Conservation (phyloP, 2,797 vertebrate genomes). For the Schizopygopsis malacanthus region DNA sequence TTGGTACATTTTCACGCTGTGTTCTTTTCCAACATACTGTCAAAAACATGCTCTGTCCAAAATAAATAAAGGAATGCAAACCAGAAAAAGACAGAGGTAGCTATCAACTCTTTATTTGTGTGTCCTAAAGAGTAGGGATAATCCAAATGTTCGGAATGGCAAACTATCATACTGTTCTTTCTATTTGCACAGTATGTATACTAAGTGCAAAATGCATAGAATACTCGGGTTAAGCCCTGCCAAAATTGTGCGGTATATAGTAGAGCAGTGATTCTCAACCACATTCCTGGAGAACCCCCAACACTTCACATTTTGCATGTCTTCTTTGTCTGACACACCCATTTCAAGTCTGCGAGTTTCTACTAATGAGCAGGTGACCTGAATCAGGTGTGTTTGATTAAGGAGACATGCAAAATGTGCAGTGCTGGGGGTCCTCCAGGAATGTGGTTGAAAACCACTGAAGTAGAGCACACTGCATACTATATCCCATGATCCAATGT, state of each 20-base stretch:
- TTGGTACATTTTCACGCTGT: neutral
- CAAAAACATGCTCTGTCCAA: neutral
- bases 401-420: too few relatives aligned
- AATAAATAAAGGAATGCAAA: neutral
- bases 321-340: too few relatives aligned
- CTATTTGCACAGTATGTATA: neutral
- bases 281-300: too few relatives aligned
- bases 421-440: too few relatives aligned
- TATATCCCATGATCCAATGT: neutral
- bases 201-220: neutral
- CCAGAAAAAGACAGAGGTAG: slow-evolving; percentile 5
- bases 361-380: too few relatives aligned
- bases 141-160: neutral
- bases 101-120: neutral
- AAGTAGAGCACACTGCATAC: neutral
- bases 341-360: too few relatives aligned
- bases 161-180: neutral
- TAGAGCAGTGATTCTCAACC: neutral
- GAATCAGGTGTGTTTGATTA: too few relatives aligned
- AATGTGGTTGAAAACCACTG: too few relatives aligned
- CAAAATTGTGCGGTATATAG: neutral
- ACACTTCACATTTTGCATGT: too few relatives aligned
- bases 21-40: slow-evolving; percentile 14
- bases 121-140: neutral
- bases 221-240: neutral